Conservation (phyloP, 2,797 vertebrate species). For the Lithobates pipiens region DNA sequence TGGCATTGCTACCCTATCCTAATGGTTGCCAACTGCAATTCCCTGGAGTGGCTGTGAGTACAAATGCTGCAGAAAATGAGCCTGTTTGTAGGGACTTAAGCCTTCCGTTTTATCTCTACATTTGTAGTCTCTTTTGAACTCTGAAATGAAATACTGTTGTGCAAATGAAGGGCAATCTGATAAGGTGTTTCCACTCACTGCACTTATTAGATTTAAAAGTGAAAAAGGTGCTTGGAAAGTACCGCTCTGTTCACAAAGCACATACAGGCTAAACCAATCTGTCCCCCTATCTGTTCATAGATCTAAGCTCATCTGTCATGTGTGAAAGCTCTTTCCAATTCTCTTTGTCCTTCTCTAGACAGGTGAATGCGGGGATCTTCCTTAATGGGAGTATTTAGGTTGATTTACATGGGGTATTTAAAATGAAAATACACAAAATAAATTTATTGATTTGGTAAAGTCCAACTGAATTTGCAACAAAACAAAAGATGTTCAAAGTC, state of each 20-base stretch:
- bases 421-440: not conserved
- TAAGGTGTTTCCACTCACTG: conserved; percentile 23
- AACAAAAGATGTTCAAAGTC: not conserved
- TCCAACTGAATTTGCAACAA: not conserved
- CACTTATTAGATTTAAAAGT: conserved; percentile 38
- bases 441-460: not conserved
- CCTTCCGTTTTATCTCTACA: conserved; percentile 25
- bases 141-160: conserved; percentile 43
- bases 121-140: conserved; percentile 46
- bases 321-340: not conserved
- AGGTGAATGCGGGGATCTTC: not conserved
- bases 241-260: conserved; percentile 23
- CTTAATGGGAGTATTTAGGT: not conserved
- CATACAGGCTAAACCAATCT: conserved; percentile 23
- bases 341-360: conserved; percentile 3
- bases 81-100: not conserved
- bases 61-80: conserved; percentile 39
- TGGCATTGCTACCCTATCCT: not conserved
- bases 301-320: conserved; percentile 38
- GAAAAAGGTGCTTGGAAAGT: conserved; percentile 31
- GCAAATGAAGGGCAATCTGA: conserved; percentile 16
- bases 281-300: not conserved
- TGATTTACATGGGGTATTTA: not conserved
- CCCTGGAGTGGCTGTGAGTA: conserved; percentile 1
- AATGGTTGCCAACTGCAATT: conserved; percentile 10